phyloP scores from a whole-genome alignment of 1,140 invertebrate species.

The Choristoneura fumiferana region DNA sequence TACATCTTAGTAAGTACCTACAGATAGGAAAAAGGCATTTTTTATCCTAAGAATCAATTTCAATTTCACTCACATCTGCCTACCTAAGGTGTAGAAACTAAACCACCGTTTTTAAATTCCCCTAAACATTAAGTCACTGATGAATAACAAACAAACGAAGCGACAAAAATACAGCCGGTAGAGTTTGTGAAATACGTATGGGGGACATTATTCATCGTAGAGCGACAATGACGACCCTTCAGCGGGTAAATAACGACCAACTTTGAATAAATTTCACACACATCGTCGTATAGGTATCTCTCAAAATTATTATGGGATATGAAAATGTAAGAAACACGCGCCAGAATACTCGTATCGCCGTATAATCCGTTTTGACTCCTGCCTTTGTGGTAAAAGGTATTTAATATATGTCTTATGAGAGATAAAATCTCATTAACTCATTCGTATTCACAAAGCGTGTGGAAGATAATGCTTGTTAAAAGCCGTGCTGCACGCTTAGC shows the following conservation, averaged over 20 bases:
- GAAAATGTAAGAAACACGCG: conserved; percentile 34
- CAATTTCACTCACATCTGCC: too few relatives aligned
- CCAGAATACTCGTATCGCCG: conserved; percentile 9
- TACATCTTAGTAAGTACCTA: too few relatives aligned
- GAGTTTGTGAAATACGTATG: conserved; percentile 1
- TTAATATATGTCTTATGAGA: conserved; percentile 5
- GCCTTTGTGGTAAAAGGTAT: conserved; percentile 17
- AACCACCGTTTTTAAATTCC: too few relatives aligned
- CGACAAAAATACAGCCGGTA: conserved; percentile 3
- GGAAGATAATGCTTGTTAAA: conserved; percentile 9
- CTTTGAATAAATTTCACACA: conserved; percentile 49
- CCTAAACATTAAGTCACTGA: neutral
- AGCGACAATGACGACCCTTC: conserved; percentile 32
- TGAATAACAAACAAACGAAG: conserved; percentile 14
- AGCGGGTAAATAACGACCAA: conserved; percentile 39
- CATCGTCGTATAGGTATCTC: conserved; percentile 28
- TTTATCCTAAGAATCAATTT: too few relatives aligned
- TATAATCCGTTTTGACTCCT: conserved; percentile 17
- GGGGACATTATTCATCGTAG: conserved; percentile 20
- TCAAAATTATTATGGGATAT: conserved; percentile 42
- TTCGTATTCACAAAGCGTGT: conserved; percentile 1
- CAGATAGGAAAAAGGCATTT: too few relatives aligned
- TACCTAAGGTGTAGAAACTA: too few relatives aligned
- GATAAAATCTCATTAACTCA: conserved; percentile 15
- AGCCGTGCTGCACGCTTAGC: neutral